Percentiles rank a stretch among this genome's conserved stretches.
phyloP scores from a whole-genome alignment of 2,797 vertebrate species.

The Dromococcyx pavoninus region DNA sequence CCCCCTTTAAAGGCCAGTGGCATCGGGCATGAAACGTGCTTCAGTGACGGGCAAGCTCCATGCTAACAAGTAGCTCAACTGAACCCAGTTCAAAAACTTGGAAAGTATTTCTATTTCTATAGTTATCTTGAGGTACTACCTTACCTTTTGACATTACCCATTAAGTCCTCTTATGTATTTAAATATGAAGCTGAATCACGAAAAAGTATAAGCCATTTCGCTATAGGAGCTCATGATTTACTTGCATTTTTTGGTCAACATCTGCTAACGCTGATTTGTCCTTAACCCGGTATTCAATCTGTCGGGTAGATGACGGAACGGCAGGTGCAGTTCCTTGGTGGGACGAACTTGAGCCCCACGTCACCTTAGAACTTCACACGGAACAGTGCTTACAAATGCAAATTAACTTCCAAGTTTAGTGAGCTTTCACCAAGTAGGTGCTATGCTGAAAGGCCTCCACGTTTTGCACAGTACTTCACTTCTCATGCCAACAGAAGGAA shows the following conservation, averaged over 20 bases:
- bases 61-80: not conserved
- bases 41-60: accelerated
- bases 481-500: constrained; percentile 53
- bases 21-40: not conserved
- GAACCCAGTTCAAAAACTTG: not conserved
- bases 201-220: constrained; percentile 1
- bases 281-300: not conserved
- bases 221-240: constrained; percentile 6
- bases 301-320: not conserved
- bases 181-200: constrained; percentile 13
- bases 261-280: constrained; percentile 44
- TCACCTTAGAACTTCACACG: not conserved
- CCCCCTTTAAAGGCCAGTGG: not conserved
- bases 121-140: not conserved
- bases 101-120: not conserved
- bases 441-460: not conserved
- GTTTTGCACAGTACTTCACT: not conserved
- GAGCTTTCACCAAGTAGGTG: not conserved
- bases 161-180: not conserved
- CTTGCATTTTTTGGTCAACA: constrained; percentile 34
- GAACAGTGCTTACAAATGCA: not conserved
- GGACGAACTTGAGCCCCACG: accelerated
- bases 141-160: constrained; percentile 2
- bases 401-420: not conserved
- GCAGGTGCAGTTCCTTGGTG: not conserved